These are phyloP conservation scores for Prionailurus viverrinus DNA, from an alignment of 2,113 vertebrate genomes.

Conservation along the genomic window DNA sequence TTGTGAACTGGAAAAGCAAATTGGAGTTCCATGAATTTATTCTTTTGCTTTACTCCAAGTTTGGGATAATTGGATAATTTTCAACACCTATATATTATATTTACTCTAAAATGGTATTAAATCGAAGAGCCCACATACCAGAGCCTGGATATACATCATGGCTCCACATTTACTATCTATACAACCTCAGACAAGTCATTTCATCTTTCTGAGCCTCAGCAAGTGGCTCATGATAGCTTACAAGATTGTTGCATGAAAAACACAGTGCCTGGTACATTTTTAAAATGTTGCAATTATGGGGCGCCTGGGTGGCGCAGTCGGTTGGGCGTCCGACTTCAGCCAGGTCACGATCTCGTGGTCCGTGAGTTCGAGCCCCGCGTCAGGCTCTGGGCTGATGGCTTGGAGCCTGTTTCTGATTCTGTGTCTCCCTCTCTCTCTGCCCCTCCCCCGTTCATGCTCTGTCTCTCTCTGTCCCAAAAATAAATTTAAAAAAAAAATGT, in stretches of 20 bases:
- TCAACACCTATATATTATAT: neutral
- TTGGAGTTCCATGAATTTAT: neutral
- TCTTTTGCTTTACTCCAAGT: slow-evolving; percentile 42
- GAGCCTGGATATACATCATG: neutral
- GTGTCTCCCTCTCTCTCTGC: no score
- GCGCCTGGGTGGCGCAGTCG: no score
- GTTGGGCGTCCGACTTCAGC: no score
- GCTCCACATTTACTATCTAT: neutral
- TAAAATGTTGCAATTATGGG: neutral
- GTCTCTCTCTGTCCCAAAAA: no score
- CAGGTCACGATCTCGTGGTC: no score
- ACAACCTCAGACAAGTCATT: neutral
- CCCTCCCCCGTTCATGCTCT: no score
- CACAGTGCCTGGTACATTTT: neutral
- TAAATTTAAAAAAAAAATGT: neutral
- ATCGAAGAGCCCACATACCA: neutral
- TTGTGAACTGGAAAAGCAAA: neutral
- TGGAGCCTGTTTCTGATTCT: no score
- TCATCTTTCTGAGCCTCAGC: neutral
- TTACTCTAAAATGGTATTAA: neutral
- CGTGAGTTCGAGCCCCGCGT: no score
- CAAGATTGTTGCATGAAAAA: neutral
- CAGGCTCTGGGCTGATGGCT: no score
- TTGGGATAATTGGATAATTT: slow-evolving; percentile 21
- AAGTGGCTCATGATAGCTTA: neutral